phyloP scores from a whole-genome alignment of 1,140 invertebrate genomes.

The Aphaenogaster floridana region DNA sequence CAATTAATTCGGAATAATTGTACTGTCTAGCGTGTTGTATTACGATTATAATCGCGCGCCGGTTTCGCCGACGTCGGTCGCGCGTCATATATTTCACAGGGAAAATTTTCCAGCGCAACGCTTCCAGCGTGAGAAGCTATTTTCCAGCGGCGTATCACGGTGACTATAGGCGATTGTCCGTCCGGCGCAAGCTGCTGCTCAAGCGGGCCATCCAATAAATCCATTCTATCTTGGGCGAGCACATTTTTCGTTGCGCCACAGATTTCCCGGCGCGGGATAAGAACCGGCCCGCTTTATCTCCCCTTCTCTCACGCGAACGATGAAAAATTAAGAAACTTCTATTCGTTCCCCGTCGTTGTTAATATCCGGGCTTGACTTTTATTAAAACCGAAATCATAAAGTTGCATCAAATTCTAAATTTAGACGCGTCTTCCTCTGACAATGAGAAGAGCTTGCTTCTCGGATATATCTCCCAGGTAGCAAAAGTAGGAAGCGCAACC shows the following conservation, averaged over 20 bases:
- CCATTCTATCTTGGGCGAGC: constrained; percentile 53
- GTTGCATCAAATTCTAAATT: constrained; percentile 3
- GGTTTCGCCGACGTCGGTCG: constrained; percentile 6
- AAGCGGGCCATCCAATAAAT: constrained; percentile 58
- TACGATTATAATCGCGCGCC: constrained; percentile 14
- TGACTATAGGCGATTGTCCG: constrained; percentile 58
- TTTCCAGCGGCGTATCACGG: constrained; percentile 44
- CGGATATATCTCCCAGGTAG: not conserved
- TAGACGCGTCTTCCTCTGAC: not conserved
- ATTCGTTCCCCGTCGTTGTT: constrained; percentile 19
- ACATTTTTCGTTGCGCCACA: constrained; percentile 57
- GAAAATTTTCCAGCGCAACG: constrained; percentile 26
- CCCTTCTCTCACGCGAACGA: not conserved
- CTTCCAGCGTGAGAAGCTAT: constrained; percentile 40
- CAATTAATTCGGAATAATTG: constrained; percentile 16
- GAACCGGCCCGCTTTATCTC: constrained; percentile 23
- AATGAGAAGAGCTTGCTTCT: not conserved
- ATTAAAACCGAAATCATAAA: constrained; percentile 18
- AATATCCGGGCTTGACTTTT: not conserved
- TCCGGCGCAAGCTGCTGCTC: constrained; percentile 47
- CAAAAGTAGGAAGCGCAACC: too few relatives aligned
- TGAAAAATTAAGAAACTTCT: constrained; percentile 54
- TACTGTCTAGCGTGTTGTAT: not conserved
- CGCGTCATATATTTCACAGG: not conserved
- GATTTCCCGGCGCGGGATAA: constrained; percentile 32